Conservation (phyloP, 1,140 invertebrate genomes). For the Diplogasteroides magnus region DNA sequence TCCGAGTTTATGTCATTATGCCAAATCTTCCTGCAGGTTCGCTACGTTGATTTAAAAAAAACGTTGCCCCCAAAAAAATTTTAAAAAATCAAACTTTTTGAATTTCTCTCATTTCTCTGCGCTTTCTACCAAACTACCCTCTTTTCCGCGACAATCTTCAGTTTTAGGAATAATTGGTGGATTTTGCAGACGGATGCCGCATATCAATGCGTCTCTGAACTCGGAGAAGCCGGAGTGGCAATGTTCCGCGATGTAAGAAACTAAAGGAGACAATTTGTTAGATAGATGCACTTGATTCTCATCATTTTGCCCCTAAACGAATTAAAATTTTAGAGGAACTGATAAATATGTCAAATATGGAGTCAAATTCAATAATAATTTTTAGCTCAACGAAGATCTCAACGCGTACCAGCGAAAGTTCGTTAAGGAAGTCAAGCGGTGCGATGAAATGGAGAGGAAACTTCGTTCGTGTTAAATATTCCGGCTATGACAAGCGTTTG, state of each 20-base stretch:
- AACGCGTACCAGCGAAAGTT: slow-evolving; percentile 84
- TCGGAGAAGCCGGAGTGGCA: slow-evolving; percentile 78
- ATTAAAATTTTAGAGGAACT: no score
- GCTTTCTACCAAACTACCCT: no score
- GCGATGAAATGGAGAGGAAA: slow-evolving; percentile 23
- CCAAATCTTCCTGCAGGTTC: background rate
- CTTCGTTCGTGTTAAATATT: slow-evolving; percentile 12
- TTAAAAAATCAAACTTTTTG: no score
- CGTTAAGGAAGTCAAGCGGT: slow-evolving; percentile 61
- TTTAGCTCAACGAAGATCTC: slow-evolving; percentile 66
- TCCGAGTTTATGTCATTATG: background rate
- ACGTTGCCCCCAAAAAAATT: no score
- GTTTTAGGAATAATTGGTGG: no score
- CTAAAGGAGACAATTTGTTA: background rate
- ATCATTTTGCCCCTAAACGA: no score
- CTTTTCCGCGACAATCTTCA: no score
- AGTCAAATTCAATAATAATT: slow-evolving; percentile 5
- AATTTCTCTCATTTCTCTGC: no score
- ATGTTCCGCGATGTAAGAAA: slow-evolving; percentile 80
- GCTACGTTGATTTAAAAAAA: no score
- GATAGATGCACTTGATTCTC: no score
- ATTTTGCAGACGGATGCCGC: slow-evolving; percentile 81
- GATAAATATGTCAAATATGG: background rate
- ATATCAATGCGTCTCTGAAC: slow-evolving; percentile 75
- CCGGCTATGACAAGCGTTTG: no score